A percentile compares a stretch with the other conserved stretches of the same genome.
These are phyloP conservation scores for Pimpla rufipes DNA, from an alignment of 2,888 invertebrate species.

Conservation along the genomic window DNA sequence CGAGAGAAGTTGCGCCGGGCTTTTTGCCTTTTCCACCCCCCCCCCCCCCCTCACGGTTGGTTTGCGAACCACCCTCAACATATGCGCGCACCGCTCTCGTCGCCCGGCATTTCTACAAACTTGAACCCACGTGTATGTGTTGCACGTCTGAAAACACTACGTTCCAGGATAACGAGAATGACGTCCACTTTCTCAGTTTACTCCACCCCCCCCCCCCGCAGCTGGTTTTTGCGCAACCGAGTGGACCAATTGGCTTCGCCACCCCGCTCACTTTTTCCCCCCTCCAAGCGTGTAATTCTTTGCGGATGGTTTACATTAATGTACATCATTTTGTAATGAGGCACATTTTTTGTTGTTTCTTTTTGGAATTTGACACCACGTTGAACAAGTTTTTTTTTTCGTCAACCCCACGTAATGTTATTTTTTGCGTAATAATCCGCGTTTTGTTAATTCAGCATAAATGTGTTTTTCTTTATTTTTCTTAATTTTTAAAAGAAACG, in stretches of 20 bases:
- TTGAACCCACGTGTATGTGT: neutral
- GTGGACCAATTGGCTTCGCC: neutral
- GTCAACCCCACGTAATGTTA: too few relatives aligned
- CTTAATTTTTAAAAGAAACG: too few relatives aligned
- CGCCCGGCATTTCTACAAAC: neutral
- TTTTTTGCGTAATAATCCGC: too few relatives aligned
- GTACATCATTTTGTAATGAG: too few relatives aligned
- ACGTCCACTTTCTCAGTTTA: neutral
- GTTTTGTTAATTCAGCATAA: too few relatives aligned
- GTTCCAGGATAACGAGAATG: conserved; percentile 1
- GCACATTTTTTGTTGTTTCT: too few relatives aligned
- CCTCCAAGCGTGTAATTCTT: too few relatives aligned
- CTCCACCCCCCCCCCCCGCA: neutral
- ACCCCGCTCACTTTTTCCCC: neutral
- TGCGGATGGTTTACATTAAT: too few relatives aligned
- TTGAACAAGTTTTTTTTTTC: too few relatives aligned
- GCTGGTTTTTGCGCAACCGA: neutral
- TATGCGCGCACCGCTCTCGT: neutral
- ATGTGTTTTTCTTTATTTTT: too few relatives aligned
- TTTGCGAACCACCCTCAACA: neutral
- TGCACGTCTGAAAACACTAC: neutral
- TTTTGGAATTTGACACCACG: too few relatives aligned
- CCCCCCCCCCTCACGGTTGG: too few relatives aligned
- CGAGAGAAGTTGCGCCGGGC: conserved; percentile 1
- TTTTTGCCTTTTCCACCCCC: neutral